A percentile compares a stretch with the other conserved stretches of the same genome.
phyloP scores from a whole-genome alignment of 2,113 vertebrate species.

The Syngnathus floridae region DNA sequence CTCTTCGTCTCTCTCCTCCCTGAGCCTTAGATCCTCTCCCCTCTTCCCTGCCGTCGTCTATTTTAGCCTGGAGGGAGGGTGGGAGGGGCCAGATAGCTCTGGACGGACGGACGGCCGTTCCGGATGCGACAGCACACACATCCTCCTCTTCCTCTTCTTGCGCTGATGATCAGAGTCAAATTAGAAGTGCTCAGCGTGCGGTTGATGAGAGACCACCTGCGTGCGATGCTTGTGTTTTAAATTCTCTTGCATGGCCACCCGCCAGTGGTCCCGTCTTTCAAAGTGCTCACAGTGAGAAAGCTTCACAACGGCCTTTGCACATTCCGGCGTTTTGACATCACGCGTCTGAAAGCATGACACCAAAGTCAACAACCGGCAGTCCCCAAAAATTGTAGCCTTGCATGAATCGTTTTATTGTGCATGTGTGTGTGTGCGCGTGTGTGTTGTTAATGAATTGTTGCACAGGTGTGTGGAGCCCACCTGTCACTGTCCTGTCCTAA shows the following conservation, averaged over 20 bases:
- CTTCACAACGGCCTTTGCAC: background rate
- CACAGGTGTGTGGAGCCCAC: conserved; percentile 47
- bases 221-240: conserved; percentile 15
- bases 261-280: background rate
- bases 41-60: conserved; percentile 10
- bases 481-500: conserved; percentile 62
- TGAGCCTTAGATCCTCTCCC: conserved; percentile 25
- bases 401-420: too few relatives aligned
- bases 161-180: conserved; percentile 23
- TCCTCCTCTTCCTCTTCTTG: background rate
- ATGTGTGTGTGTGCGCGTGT: conserved; percentile 1
- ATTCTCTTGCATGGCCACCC: background rate
- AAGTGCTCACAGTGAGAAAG: background rate
- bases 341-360: background rate
- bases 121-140: conserved; percentile 11
- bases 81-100: background rate
- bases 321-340: background rate
- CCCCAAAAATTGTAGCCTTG: too few relatives aligned
- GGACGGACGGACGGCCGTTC: conserved; percentile 28
- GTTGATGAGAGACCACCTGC: conserved; percentile 34
- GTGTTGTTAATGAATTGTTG: conserved; percentile 31
- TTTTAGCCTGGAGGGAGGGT: conserved; percentile 11
- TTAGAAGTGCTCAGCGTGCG: conserved; percentile 53
- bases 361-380: too few relatives aligned
- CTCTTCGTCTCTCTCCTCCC: conserved; percentile 43